A percentile compares a stretch with the other conserved stretches of the same genome.
phyloP scores from a whole-genome alignment of 2,888 invertebrate genomes.

The Germaria angustata region DNA sequence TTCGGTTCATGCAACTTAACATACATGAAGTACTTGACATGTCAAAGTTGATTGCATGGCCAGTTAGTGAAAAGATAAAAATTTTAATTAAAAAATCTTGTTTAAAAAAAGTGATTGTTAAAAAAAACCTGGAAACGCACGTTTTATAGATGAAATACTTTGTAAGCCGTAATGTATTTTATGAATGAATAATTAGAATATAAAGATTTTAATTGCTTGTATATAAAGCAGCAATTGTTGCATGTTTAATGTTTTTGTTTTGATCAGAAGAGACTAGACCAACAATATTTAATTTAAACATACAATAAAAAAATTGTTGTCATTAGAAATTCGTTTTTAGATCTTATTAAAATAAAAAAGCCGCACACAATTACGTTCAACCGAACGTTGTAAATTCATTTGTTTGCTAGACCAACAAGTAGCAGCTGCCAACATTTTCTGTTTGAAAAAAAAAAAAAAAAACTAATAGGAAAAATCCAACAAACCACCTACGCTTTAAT shows the following conservation, averaged over 20 bases:
- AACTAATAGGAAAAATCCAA: too few species aligned
- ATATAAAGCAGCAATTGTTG: constrained; percentile 12
- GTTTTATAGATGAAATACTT: constrained; percentile 11
- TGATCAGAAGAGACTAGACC: background rate
- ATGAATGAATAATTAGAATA: constrained; percentile 28
- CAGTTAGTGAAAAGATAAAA: too few species aligned
- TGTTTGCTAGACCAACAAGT: constrained; percentile 57
- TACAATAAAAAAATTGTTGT: background rate
- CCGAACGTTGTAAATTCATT: constrained; percentile 50
- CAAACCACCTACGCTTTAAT: constrained; percentile 53
- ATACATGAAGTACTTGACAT: constrained; percentile 54
- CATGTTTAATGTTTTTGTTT: background rate
- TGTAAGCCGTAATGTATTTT: background rate
- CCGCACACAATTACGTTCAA: constrained; percentile 54
- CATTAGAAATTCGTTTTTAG: background rate
- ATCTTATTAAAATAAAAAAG: constrained; percentile 14
- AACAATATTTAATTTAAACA: constrained; percentile 4
- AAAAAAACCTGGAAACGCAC: constrained; percentile 55
- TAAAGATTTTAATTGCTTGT: constrained; percentile 50
- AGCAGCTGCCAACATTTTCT: constrained; percentile 57
- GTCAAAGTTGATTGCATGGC: constrained; percentile 55
- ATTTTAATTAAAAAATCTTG: too few species aligned
- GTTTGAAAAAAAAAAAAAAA: background rate
- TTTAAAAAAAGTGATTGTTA: too few species aligned
- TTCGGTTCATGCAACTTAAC: constrained; percentile 39